Evolutionary conservation across 35 echinoderm and acorn worm species (phyloP).

Genomic region (Strongylocentrotus purpuratus): DNA sequence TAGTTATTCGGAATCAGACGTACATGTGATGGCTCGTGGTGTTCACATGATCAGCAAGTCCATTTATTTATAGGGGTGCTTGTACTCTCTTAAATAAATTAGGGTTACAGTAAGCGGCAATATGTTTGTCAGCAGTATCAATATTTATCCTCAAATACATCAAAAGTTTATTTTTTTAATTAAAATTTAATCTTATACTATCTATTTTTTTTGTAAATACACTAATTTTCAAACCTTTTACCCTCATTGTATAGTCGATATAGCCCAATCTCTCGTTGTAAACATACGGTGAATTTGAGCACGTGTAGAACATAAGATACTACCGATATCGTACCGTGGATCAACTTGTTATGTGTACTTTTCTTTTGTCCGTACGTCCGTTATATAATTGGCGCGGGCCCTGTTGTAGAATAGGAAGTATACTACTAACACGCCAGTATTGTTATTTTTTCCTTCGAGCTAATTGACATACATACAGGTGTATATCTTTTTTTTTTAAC

Average conservation of each 20-base stretch:
- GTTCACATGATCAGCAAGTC: slow-evolving; percentile 45
- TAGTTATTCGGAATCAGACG: not conserved
- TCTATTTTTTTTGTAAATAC: not conserved
- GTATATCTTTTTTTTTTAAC: too few species aligned
- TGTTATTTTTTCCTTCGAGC: too few species aligned
- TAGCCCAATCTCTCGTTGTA: not conserved
- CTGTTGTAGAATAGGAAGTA: not conserved
- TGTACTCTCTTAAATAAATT: not conserved
- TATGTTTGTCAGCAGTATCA: not conserved
- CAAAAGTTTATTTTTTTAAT: not conserved
- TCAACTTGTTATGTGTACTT: not conserved
- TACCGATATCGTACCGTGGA: not conserved
- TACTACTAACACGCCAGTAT: too few species aligned
- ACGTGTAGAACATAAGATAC: not conserved
- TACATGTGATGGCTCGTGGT: slow-evolving; percentile 38
- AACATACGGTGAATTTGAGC: not conserved
- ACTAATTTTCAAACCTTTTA: not conserved
- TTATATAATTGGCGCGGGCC: not conserved
- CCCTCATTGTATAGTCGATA: not conserved
- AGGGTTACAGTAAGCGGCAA: not conserved
- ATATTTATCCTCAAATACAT: too few species aligned
- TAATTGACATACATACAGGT: too few species aligned
- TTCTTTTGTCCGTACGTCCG: not conserved
- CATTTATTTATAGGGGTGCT: not conserved
- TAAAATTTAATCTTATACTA: not conserved